Evolutionary conservation across 2,888 invertebrate genomes (phyloP).

Genomic region (Xestobium rufovillosum): DNA sequence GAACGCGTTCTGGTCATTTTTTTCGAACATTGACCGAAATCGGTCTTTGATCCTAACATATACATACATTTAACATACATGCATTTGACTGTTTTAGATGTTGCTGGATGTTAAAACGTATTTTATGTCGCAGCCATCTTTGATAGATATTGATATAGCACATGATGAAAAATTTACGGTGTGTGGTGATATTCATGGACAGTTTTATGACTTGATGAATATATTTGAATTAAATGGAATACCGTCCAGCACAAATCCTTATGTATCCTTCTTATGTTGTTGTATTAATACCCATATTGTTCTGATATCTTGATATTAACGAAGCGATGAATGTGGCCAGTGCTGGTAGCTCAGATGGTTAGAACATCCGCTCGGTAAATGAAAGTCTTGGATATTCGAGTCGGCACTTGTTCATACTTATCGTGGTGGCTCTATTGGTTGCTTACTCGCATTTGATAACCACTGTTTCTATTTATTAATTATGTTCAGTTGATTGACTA

Average conservation of each 20-base stretch:
- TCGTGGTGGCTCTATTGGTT: too few relatives aligned
- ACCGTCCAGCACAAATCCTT: constrained; percentile 92
- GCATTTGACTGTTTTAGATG: constrained; percentile 57
- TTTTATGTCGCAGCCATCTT: constrained; percentile 75
- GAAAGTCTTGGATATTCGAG: background rate
- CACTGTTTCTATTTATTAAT: too few relatives aligned
- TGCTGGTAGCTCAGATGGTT: background rate
- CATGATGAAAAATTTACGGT: constrained; percentile 91
- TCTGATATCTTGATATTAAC: background rate
- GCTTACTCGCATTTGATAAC: too few relatives aligned
- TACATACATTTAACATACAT: too few relatives aligned
- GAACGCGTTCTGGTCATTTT: too few relatives aligned
- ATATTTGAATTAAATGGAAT: constrained; percentile 96
- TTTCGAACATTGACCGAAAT: too few relatives aligned
- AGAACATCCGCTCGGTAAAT: too few relatives aligned
- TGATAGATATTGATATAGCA: constrained; percentile 84
- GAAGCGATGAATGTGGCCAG: background rate
- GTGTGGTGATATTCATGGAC: constrained; percentile 98
- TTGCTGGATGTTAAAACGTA: constrained; percentile 81
- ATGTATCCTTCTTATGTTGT: constrained; percentile 52
- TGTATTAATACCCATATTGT: constrained; percentile 2
- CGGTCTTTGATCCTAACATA: too few relatives aligned
- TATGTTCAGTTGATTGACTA: too few relatives aligned
- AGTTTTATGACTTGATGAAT: constrained; percentile 96
- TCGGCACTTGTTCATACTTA: constrained; percentile 2